Conservation (phyloP, 2,888 invertebrate species). For the Habroteleia sp. region DNA sequence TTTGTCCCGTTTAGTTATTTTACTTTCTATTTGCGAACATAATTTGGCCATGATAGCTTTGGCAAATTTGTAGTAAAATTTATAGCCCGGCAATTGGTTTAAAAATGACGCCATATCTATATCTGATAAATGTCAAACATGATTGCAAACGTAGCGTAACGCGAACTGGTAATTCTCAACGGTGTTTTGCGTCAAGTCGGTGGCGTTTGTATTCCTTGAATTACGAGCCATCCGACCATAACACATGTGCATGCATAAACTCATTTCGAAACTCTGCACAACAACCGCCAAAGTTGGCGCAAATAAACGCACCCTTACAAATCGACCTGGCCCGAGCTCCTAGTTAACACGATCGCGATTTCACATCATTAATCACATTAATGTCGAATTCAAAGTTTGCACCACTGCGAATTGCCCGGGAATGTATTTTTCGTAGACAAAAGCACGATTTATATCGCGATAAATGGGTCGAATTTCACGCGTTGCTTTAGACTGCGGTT, state of each 20-base stretch:
- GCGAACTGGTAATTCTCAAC: slow-evolving; percentile 55
- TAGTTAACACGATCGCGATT: slow-evolving; percentile 54
- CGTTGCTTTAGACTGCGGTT: neutral
- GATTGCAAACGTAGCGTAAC: slow-evolving; percentile 50
- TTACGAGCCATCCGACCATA: slow-evolving; percentile 59
- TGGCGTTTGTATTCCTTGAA: slow-evolving; percentile 60
- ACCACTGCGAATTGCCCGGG: neutral
- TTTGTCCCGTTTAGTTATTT: neutral
- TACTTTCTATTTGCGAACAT: neutral
- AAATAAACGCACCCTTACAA: slow-evolving; percentile 63
- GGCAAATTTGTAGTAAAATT: slow-evolving; percentile 22
- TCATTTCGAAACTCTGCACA: slow-evolving; percentile 68
- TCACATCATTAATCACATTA: slow-evolving; percentile 60
- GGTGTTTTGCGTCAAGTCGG: slow-evolving; percentile 61
- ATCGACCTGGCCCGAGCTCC: slow-evolving; percentile 34
- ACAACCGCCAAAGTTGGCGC: slow-evolving; percentile 57
- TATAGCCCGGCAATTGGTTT: slow-evolving; percentile 30
- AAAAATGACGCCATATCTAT: slow-evolving; percentile 51
- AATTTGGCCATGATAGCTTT: too few species aligned
- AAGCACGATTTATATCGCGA: slow-evolving; percentile 17
- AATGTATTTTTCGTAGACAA: slow-evolving; percentile 33
- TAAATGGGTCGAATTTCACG: slow-evolving; percentile 1
- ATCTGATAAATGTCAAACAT: slow-evolving; percentile 57
- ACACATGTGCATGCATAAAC: slow-evolving; percentile 62
- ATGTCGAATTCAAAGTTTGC: slow-evolving; percentile 49